Percentiles rank a stretch among this genome's conserved stretches.
phyloP scores from a whole-genome alignment of 2,888 invertebrate genomes.

The Rhyacophila evoluta region DNA sequence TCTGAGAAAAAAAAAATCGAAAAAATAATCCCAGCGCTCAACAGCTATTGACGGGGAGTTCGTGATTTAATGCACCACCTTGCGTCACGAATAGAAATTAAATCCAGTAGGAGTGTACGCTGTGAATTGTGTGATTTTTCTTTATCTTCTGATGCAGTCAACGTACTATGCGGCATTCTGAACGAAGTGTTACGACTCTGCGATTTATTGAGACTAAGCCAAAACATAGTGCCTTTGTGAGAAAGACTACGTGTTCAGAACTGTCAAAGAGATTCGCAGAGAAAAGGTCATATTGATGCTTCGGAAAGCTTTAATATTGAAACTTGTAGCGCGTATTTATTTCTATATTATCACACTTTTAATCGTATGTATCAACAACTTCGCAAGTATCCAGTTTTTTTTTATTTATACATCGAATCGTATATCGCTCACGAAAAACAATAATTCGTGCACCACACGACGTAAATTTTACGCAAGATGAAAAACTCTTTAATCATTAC shows the following conservation, averaged over 20 bases:
- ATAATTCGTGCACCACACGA: too few relatives aligned
- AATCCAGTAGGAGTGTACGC: neutral
- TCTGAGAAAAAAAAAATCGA: neutral
- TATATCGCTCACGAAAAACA: too few relatives aligned
- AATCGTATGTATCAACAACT: too few relatives aligned
- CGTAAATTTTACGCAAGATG: too few relatives aligned
- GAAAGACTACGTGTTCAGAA: neutral
- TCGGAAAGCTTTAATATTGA: too few relatives aligned
- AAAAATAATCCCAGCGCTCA: neutral
- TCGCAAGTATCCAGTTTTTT: too few relatives aligned
- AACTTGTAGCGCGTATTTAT: too few relatives aligned
- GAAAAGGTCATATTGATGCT: too few relatives aligned
- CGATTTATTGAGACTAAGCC: neutral
- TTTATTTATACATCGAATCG: too few relatives aligned
- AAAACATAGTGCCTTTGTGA: neutral
- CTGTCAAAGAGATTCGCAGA: neutral
- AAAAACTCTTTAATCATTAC: too few relatives aligned
- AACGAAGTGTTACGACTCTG: neutral
- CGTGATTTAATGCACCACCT: neutral
- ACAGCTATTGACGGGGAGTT: neutral
- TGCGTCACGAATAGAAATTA: slow-evolving; percentile 19
- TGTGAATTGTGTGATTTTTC: neutral
- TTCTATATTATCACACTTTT: too few relatives aligned
- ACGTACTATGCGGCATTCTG: neutral
- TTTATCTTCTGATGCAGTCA: neutral